These are phyloP conservation scores for Rachycentron canadum DNA, from an alignment of 2,797 vertebrate genomes.

Conservation along the genomic window DNA sequence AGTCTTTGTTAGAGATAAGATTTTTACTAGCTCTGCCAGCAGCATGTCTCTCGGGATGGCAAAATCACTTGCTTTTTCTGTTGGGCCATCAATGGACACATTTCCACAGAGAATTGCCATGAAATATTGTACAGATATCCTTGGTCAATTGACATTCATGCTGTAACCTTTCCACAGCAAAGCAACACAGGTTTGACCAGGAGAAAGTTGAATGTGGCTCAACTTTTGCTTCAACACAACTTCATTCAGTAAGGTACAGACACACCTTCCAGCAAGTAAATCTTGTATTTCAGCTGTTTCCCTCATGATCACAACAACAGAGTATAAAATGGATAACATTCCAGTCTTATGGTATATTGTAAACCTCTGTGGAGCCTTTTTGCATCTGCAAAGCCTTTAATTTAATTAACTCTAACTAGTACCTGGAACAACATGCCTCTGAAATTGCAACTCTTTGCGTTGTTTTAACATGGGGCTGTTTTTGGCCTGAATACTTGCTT, in stretches of 20 bases:
- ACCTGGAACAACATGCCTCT: not conserved
- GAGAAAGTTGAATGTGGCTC: not conserved
- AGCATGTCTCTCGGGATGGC: not conserved
- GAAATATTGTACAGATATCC: not conserved
- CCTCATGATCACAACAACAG: not conserved
- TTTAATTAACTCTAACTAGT: not conserved
- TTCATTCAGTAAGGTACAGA: not conserved
- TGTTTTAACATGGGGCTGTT: not conserved
- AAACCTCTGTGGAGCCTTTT: not conserved
- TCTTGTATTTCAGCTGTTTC: not conserved
- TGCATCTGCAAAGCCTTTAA: not conserved
- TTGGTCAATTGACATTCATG: too few relatives aligned
- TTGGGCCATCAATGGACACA: not conserved
- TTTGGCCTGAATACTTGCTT: not conserved
- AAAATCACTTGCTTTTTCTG: not conserved
- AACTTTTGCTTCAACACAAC: not conserved
- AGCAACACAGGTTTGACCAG: too few relatives aligned
- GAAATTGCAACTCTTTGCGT: not conserved
- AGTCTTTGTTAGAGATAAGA: slow-evolving; percentile 10
- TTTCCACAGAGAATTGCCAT: not conserved
- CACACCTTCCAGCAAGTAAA: not conserved
- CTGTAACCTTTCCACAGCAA: too few relatives aligned
- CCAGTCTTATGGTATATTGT: not conserved
- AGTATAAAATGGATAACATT: not conserved
- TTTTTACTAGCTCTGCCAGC: not conserved